Base-by-base conservation (phyloP, 2,797 vertebrate species). In the Sebastes cheni region DNA sequence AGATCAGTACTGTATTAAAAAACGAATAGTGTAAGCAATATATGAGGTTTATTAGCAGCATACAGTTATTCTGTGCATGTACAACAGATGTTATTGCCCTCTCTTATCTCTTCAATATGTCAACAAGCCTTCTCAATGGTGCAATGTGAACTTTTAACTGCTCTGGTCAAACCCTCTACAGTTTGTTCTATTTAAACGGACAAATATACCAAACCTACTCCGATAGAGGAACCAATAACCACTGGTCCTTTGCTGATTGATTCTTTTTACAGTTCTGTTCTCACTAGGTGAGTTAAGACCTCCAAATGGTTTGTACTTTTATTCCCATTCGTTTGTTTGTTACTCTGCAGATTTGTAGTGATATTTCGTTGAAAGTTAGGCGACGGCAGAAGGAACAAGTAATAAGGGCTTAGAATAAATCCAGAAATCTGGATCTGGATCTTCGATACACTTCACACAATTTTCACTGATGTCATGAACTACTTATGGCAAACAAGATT, bases 1-100 rank as follows among this genome's bases (percentile, higher is more conserved):
- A 50, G 42, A 50, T 16, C 42, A 20, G 42, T 50, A 18, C 42
- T 50, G 16, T 42, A 50, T 50, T 7, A 18, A 52, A 54, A 22
- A n/a, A 54, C 9, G 1, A 8, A 52, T 52, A 52, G 18, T 20
- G 42, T 46, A 46, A 18, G 42, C 42, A 18, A 46, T 46, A 22
- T 54, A 54, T 54, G n/a, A 54, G n/a, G 0, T 54, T 10, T 22
- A 54, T 54, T 22, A 22, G 20, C n/a, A 52, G 46, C 46, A n/a
- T 52, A 20, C 2, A 5, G 20, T 52, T 52, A 0, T 8, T 52
- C 4, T n/a, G 0, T 32, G 16, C 29, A 11, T 32, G 16, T 10
- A 12, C 0, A 30, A 60, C 58, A 60, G 58, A 60, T 30, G 16
- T 29, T 30, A 58, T 20, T 60, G 27, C 58, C 58, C 27, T 60